These are phyloP conservation scores for Xenops minutus DNA, from an alignment of 2,797 vertebrate species.

Conservation along the genomic window DNA sequence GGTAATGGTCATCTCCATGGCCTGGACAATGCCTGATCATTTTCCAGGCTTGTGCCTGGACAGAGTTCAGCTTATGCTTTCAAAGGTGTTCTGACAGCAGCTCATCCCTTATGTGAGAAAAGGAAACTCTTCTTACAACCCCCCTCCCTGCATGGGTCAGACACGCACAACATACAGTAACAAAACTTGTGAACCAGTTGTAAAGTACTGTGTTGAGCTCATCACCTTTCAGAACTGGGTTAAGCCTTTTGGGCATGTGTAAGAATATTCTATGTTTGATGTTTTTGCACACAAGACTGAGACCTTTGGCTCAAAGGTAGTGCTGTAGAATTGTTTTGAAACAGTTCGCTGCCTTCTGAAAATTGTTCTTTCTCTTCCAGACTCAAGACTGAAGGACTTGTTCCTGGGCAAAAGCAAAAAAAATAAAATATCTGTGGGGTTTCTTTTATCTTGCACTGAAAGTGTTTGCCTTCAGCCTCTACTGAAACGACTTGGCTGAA, in stretches of 20 bases:
- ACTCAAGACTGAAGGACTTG: background rate
- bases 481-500: background rate
- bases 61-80: background rate
- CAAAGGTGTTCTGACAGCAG: background rate
- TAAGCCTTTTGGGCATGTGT: background rate
- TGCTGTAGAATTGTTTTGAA: background rate
- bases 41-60: background rate
- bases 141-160: background rate
- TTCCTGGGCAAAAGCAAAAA: background rate
- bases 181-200: background rate
- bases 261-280: background rate
- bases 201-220: background rate
- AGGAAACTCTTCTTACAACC: background rate
- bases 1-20: background rate
- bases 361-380: background rate
- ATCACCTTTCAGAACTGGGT: background rate
- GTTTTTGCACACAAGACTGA: background rate
- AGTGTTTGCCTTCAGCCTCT: background rate
- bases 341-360: background rate
- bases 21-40: background rate
- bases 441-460: background rate
- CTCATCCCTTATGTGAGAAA: background rate
- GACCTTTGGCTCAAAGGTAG: background rate
- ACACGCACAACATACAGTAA: background rate
- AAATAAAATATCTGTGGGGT: background rate